Base-by-base conservation (phyloP, 1,140 invertebrate species). In the Plutomurus gul region DNA sequence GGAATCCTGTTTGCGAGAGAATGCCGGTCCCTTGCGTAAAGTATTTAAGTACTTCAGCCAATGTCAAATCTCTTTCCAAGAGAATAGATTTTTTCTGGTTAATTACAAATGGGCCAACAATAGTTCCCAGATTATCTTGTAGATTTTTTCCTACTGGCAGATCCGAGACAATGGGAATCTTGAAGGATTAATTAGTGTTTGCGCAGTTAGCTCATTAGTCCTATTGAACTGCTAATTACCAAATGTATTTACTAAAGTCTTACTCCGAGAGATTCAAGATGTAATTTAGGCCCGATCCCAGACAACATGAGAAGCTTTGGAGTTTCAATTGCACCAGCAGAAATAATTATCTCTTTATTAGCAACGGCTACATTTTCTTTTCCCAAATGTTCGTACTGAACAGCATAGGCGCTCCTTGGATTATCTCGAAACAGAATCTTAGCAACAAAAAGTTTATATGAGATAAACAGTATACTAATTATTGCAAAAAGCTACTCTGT, bases 301-400 rank as follows among this genome's bases (percentile, higher is more conserved):
- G 87, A 89, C 3, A 89, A 78, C 85, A 89, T 86, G 4, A 89
- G 81, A 18, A 89, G 47, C 78, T 87, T 85, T 5, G 87, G 85
- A 1, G 85, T 84, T 25, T 83, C 83, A n/a, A 88, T 81, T 1
- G 84, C 81, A 4, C 87, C 87, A 13, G 85, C 87, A 6, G 82
- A 85, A 13, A 87, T 36, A 11, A 65, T 65, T 4, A 65, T n/a
- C 81, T 86, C 85, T 76, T 85, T 85, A 8, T 4, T 74, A 10
- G 82, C 81, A 5, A 30, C 30, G 1, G 73, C 78, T 39, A 49
- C 82, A 6, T 60, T 37, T 40, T 33, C 60, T 22, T 76, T 22
- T 25, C 47, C 47, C 20, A 51, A 51, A 8, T 51, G n/a, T 5
- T 51, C 47, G 25, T 22, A 51, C 11, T n/a, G 18, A 25, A 51